These are phyloP conservation scores for Pseudonaja textilis DNA, from an alignment of 2,113 vertebrate species.

Conservation along the genomic window DNA sequence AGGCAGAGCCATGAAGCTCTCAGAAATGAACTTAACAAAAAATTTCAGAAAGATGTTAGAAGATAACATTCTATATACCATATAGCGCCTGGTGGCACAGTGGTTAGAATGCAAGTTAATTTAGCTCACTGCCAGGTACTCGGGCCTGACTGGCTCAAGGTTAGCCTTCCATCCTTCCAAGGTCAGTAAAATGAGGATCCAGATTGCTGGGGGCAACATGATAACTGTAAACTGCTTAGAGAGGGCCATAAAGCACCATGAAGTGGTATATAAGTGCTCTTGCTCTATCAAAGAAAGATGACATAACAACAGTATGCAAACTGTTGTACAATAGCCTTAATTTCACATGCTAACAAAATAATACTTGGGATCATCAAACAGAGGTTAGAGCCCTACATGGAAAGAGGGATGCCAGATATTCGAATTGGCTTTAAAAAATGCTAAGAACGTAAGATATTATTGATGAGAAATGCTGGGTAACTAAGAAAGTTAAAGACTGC, in stretches of 20 bases:
- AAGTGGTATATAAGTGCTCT: background rate
- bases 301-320: background rate
- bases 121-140: background rate
- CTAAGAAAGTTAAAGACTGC: background rate
- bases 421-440: background rate
- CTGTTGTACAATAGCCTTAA: background rate
- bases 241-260: background rate
- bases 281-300: background rate
- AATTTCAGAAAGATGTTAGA: background rate
- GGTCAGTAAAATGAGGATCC: too few relatives aligned
- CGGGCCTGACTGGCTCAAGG: too few relatives aligned
- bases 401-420: background rate
- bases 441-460: background rate
- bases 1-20: background rate
- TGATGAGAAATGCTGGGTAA: background rate
- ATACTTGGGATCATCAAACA: background rate
- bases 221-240: background rate
- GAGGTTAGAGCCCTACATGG: background rate
- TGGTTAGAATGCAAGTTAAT: background rate
- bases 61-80: background rate
- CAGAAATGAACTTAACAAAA: background rate
- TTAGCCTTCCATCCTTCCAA: too few relatives aligned
- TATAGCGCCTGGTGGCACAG: background rate
- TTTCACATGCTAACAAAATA: background rate
- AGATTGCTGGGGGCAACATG: background rate